Evolutionary conservation across 2,797 vertebrate species (phyloP), one percentile per base, ranked within the genome.

Genomic region (Steatocranus sp.): DNA sequence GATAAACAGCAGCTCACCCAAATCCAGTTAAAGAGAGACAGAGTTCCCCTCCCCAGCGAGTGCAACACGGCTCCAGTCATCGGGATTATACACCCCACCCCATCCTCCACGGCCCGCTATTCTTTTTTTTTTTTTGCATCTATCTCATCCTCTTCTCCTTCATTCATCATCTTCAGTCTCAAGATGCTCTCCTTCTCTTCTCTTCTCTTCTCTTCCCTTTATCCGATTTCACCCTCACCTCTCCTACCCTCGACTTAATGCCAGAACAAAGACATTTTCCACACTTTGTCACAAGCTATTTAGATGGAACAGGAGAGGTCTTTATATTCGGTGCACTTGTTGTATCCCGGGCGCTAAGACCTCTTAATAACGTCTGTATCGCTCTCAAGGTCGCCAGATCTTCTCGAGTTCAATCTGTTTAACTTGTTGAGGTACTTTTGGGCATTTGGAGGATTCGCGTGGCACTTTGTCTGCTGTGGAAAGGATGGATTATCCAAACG

Each of bases 21-120:
- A 96, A 96, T 95, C 94, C 94, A 93, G 92, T 95, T 96, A 94
- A 93, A 92, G 87, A 91, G 92, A 94, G 93, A 94, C 94, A 93
- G 92, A 94, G 91, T 93, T 92, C 92, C 83, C 89, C 90, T 93
- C 93, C 93, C 93, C 88, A 53, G 90, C n/a, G 85, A 92, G 87
- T 82, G 86, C 89, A 89, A 92, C 92, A 90, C 77, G 32, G 86
- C 92, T 91, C 86, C 83, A 87, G 83, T 93, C 86, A 32, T 70
- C 30, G 43, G 93, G 94, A 95, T 95, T 94, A 95, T 86, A 81
- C 76, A 51, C 23, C 73, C 76, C 23, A 20, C 50, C 11, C 36
- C 49, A 25, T 83, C 83, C 81, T 83, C 84, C 79, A n/a, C 79
- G n/a, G 83, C 77, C 83, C 18, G 51, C 78, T 58, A 82, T 86